phyloP scores from a whole-genome alignment of 2,113 vertebrate species.

The Herpailurus yagouaroundi region DNA sequence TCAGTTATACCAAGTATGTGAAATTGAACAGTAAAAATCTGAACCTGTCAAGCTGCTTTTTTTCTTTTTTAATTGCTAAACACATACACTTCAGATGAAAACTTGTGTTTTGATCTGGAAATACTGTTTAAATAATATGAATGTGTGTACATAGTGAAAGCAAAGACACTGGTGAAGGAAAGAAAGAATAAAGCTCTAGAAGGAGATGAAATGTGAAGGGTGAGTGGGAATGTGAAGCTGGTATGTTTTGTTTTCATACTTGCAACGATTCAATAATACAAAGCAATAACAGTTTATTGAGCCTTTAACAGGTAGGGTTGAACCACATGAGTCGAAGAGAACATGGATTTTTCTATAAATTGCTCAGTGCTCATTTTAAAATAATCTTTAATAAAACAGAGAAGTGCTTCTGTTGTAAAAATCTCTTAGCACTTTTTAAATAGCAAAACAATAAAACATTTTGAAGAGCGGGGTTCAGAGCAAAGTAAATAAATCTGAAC shows the following conservation, averaged over 20 bases:
- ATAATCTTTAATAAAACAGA: slow-evolving; percentile 81
- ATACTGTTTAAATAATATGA: slow-evolving; percentile 70
- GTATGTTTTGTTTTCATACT: slow-evolving; percentile 76
- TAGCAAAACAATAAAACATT: slow-evolving; percentile 72
- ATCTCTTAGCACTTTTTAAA: slow-evolving; percentile 74
- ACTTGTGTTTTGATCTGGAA: slow-evolving; percentile 69
- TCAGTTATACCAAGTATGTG: slow-evolving; percentile 33
- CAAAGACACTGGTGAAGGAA: not conserved
- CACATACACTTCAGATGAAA: slow-evolving; percentile 63
- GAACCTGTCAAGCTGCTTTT: slow-evolving; percentile 65
- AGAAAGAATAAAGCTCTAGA: not conserved
- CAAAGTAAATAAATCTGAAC: slow-evolving; percentile 70
- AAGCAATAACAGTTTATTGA: slow-evolving; percentile 61
- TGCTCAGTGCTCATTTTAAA: slow-evolving; percentile 77
- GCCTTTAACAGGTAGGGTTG: slow-evolving; percentile 15
- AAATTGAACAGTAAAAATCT: slow-evolving; percentile 73
- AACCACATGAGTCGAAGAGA: slow-evolving; percentile 61
- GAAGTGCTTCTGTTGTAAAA: slow-evolving; percentile 70
- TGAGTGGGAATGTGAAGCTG: slow-evolving; percentile 51
- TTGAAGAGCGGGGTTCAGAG: slow-evolving; percentile 72
- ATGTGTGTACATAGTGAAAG: slow-evolving; percentile 52
- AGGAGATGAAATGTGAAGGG: slow-evolving; percentile 47
- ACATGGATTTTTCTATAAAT: slow-evolving; percentile 81
- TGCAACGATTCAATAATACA: slow-evolving; percentile 66
- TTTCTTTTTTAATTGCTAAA: slow-evolving; percentile 63